A percentile compares a stretch with the other conserved stretches of the same genome.
These are phyloP conservation scores for Pangasius djambal DNA, from an alignment of 2,797 vertebrate species.

Conservation along the genomic window DNA sequence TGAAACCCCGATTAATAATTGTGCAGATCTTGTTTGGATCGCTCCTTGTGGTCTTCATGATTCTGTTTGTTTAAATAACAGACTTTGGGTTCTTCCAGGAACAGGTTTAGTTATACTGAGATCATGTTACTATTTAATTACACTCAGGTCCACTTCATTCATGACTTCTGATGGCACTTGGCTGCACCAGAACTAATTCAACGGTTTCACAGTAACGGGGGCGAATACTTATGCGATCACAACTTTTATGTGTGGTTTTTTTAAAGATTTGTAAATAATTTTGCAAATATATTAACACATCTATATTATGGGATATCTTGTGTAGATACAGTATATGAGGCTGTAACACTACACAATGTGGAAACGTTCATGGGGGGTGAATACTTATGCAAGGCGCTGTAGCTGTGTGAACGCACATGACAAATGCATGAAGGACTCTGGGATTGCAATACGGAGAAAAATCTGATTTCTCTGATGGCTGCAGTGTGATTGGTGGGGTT, in stretches of 20 bases:
- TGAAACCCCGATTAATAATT: too few relatives aligned
- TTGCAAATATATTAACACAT: too few relatives aligned
- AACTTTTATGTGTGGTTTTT: too few relatives aligned
- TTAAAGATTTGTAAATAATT: too few relatives aligned
- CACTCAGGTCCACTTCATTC: neutral
- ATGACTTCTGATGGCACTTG: neutral
- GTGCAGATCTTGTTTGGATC: neutral
- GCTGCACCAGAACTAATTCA: neutral
- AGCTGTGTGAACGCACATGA: neutral
- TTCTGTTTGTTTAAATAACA: neutral
- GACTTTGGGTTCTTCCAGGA: neutral
- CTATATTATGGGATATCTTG: neutral
- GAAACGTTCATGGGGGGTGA: neutral
- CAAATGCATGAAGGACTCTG: neutral
- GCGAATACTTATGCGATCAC: neutral
- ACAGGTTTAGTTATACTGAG: neutral
- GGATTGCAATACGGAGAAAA: neutral
- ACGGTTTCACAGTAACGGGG: neutral
- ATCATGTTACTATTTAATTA: neutral
- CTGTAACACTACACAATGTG: neutral
- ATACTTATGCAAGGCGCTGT: neutral
- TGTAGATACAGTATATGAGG: neutral
- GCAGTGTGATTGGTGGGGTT: neutral
- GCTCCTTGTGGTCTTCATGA: neutral
- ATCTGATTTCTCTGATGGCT: neutral